Conservation (phyloP, 2,888 invertebrate species). For the Callyntrura sp. region DNA sequence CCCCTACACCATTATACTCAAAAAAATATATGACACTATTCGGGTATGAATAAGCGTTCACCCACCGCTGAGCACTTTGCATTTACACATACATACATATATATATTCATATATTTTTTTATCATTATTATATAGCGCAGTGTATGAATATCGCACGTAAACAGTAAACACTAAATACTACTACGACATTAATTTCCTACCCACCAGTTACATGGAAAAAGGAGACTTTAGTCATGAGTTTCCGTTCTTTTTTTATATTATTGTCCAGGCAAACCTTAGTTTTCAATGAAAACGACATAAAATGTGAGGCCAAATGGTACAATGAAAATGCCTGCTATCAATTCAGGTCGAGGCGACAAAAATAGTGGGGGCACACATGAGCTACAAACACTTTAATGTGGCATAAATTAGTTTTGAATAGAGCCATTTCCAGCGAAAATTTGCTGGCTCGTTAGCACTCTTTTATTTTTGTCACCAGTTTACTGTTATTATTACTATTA, state of each 20-base stretch:
- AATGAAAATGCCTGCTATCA: conserved; percentile 40
- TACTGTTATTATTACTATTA: neutral
- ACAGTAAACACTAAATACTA: no score
- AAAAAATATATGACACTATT: neutral
- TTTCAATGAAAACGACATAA: conserved; percentile 24
- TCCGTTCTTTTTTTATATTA: conserved; percentile 15
- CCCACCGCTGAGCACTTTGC: conserved; percentile 10
- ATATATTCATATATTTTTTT: conserved; percentile 45
- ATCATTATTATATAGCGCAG: neutral
- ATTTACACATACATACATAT: no score
- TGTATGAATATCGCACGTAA: conserved; percentile 31
- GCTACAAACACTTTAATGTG: neutral
- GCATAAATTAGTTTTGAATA: conserved; percentile 51
- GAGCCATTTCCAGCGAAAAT: conserved; percentile 39
- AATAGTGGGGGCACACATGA: neutral
- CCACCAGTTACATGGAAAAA: conserved; percentile 5
- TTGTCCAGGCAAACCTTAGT: neutral
- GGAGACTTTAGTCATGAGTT: conserved; percentile 3
- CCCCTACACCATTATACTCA: conserved; percentile 1
- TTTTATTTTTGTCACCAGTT: conserved; percentile 14
- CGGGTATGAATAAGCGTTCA: conserved; percentile 1
- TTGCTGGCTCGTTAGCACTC: conserved; percentile 69
- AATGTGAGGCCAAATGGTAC: neutral
- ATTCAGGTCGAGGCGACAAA: conserved; percentile 74
- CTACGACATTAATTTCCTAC: conserved; percentile 36